Base-by-base conservation (phyloP, 2,113 vertebrate species). In the Ceuthmochares aereus region DNA sequence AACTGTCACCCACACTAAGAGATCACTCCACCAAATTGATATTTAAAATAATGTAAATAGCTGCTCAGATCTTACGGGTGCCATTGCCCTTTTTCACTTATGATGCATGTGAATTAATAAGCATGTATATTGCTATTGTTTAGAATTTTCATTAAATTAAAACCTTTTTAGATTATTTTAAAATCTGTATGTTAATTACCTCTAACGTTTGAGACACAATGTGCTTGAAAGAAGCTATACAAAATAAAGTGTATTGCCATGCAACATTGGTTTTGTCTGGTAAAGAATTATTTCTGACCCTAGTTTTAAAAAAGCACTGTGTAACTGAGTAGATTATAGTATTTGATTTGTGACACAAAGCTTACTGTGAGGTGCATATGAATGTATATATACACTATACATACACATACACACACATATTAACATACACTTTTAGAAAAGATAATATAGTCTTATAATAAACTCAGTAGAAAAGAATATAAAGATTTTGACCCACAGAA, bases 221-320 rank as follows among this genome's bases (percentile, higher is more conserved):
- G 69, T 94, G 56, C 75, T 91, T 72, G 29, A 79, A 90, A 47
- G 51, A 91, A 83, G 32, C 49, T 76, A 19, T 59, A 66, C 25
- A 77, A 91, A 94, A 91, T 93, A 92, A 96, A 93, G 21, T 77
- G 26, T 43, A 43, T 75, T 89, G n/a, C 66, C 49, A 22, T 54
- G 30, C 60, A 84, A 60, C 10, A 18, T 7, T 58, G 51, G 2
- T 56, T 96, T 87, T 89, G 86, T 81, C 80, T 93, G 56, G 56
- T 91, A 54, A 87, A 81, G 80, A 75, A 84, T 23, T 89, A 86
- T 88, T 80, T 84, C 43, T 60, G 4, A 43, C 11, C 16, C 16
- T 67, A 27, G 9, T 51, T 75, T 59, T 9, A 43, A 79, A 84
- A 66, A 67, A 47, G 0, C 21, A 45, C 34, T 16, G 10, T 42